These are phyloP conservation scores for Periparus ater DNA, from an alignment of 2,797 vertebrate species.

Conservation along the genomic window DNA sequence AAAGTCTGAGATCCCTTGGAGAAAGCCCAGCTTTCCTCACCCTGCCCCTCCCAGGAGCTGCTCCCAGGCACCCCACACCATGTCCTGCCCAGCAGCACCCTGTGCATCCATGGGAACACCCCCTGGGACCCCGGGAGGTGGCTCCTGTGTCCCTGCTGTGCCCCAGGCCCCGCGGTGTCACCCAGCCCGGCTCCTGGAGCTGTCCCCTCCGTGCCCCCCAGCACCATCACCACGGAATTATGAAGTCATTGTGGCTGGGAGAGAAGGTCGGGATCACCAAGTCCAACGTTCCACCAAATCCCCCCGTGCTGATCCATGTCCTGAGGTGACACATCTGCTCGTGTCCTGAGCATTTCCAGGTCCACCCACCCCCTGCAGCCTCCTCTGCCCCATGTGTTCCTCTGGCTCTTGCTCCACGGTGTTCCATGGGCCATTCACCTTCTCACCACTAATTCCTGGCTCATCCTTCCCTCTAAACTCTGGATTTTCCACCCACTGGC, in stretches of 20 bases:
- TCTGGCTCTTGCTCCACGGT: background rate
- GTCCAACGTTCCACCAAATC: fast-evolving
- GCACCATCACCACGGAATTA: background rate
- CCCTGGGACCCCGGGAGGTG: fast-evolving
- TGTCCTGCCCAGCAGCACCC: background rate
- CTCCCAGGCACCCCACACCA: fast-evolving
- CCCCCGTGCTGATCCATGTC: fast-evolving
- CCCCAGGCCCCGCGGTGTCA: background rate
- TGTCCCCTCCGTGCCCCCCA: background rate
- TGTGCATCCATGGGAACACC: fast-evolving
- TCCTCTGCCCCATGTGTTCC: background rate
- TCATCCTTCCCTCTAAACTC: background rate
- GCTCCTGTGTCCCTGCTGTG: background rate
- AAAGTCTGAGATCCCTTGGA: background rate
- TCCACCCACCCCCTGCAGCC: background rate
- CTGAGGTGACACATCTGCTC: background rate
- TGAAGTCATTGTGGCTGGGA: background rate
- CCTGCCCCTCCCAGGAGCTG: background rate
- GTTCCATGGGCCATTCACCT: fast-evolving
- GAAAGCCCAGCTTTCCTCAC: background rate
- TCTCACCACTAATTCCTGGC: background rate
- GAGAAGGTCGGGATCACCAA: too few relatives aligned
- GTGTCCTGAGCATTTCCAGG: background rate
- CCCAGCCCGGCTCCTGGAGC: too few relatives aligned
- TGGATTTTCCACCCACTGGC: fast-evolving